These are phyloP conservation scores for Adoxophyes honmai DNA, from an alignment of 1,140 invertebrate genomes.

Conservation along the genomic window DNA sequence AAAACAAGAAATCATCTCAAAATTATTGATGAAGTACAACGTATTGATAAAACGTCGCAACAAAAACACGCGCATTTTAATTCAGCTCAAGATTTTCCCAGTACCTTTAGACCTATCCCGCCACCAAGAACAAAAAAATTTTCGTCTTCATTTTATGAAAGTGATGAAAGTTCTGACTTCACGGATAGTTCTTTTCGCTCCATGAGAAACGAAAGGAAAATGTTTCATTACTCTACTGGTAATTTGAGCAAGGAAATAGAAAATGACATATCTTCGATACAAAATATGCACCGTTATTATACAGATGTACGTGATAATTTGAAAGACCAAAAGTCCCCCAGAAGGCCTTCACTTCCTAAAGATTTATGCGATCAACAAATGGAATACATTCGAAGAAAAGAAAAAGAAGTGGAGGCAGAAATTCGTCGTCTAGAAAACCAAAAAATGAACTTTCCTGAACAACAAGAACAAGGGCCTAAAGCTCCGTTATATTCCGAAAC, in stretches of 20 bases:
- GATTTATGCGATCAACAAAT: conserved; percentile 84
- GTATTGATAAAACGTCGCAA: conserved; percentile 13
- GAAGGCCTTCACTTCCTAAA: conserved; percentile 80
- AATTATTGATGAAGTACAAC: conserved; percentile 23
- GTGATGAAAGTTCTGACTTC: conserved; percentile 61
- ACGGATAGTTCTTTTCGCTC: conserved; percentile 50
- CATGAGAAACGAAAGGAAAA: conserved; percentile 66
- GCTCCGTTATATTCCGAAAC: conserved; percentile 57
- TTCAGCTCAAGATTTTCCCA: conserved; percentile 21
- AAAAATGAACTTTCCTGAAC: conserved; percentile 44
- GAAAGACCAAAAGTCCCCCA: conserved; percentile 34
- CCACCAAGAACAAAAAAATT: conserved; percentile 54
- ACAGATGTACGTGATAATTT: conserved; percentile 48
- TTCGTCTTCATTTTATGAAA: conserved; percentile 59
- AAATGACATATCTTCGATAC: conserved; percentile 70
- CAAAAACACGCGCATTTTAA: conserved; percentile 19
- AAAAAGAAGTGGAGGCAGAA: conserved; percentile 81
- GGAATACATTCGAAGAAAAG: conserved; percentile 82
- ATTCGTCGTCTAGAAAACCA: conserved; percentile 78
- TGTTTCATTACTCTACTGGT: conserved; percentile 71
- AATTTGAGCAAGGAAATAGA: conserved; percentile 74
- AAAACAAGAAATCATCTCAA: conserved; percentile 24
- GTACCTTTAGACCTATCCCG: conserved; percentile 43
- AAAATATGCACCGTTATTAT: conserved; percentile 61
- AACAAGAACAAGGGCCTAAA: conserved; percentile 63